Conservation (phyloP, 35 echinoderm and acorn worm genomes). For the Ophioderma brevispina region DNA sequence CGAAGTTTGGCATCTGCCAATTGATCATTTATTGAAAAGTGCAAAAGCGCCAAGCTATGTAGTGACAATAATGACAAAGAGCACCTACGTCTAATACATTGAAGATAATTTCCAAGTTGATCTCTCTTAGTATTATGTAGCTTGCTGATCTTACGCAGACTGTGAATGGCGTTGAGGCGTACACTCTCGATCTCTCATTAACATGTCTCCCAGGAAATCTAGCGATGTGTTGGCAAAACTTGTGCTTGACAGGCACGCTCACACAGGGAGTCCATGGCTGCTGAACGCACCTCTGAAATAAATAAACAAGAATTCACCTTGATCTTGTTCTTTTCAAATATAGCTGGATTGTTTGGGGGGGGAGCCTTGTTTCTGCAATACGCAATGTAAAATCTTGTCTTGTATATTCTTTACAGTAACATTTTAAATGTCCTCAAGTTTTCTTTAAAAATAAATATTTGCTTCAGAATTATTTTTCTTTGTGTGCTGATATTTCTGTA, state of each 20-base stretch:
- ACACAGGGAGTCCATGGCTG: conserved; percentile 93
- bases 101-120: conserved; percentile 89
- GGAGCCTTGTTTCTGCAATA: too few species aligned
- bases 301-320: too few species aligned
- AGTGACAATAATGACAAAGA: neutral
- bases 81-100: conserved; percentile 96
- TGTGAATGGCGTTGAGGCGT: conserved; percentile 89
- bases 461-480: neutral
- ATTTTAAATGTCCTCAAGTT: too few species aligned
- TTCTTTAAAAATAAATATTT: neutral
- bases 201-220: conserved; percentile 98
- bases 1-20: too few species aligned
- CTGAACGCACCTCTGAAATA: conserved; percentile 80
- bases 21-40: neutral
- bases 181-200: conserved; percentile 99
- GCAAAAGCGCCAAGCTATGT: neutral
- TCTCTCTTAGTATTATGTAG: conserved; percentile 85
- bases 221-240: conserved; percentile 83
- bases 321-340: too few species aligned
- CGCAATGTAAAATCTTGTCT: too few species aligned
- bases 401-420: too few species aligned
- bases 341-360: too few species aligned
- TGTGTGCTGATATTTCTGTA: neutral
- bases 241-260: conserved; percentile 85
- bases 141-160: conserved; percentile 82